Evolutionary conservation across 2,888 invertebrate genomes (phyloP).

Genomic region (Octodonta nipae): DNA sequence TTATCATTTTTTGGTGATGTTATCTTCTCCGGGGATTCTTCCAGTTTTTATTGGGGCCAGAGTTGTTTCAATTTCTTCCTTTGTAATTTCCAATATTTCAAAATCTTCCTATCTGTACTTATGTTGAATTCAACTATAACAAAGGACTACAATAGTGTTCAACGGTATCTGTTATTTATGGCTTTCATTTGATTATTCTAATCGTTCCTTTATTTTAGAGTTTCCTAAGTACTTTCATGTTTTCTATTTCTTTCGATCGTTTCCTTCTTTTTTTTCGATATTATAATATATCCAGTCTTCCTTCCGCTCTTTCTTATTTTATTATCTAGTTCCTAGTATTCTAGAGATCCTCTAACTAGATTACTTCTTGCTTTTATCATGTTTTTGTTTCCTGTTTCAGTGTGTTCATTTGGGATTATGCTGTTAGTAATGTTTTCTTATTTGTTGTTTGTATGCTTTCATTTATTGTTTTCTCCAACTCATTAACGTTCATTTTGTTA

Average conservation of each 20-base stretch:
- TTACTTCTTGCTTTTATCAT: too few relatives aligned
- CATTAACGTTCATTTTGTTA: not conserved
- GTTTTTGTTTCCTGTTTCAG: too few relatives aligned
- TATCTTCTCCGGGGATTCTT: too few relatives aligned
- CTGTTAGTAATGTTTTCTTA: not conserved
- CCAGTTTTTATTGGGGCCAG: too few relatives aligned
- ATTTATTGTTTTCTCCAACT: not conserved
- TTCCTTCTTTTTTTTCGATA: not conserved
- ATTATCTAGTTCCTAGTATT: not conserved
- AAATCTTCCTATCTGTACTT: too few relatives aligned
- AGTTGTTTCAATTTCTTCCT: too few relatives aligned
- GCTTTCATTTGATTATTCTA: slow-evolving; percentile 1
- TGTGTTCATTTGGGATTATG: too few relatives aligned
- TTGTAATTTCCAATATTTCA: too few relatives aligned
- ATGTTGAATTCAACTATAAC: too few relatives aligned
- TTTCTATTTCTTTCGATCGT: slow-evolving; percentile 1
- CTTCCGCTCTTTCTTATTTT: slow-evolving; percentile 1
- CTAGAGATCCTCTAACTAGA: too few relatives aligned
- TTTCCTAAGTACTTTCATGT: slow-evolving; percentile 2
- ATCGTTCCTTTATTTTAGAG: not conserved
- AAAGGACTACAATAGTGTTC: too few relatives aligned
- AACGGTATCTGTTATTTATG: slow-evolving; percentile 1
- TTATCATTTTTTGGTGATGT: too few relatives aligned
- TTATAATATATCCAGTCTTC: not conserved
- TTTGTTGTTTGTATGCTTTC: not conserved